Conservation (phyloP, 2,888 invertebrate species). For the Hirtodrosophila histrioides region DNA sequence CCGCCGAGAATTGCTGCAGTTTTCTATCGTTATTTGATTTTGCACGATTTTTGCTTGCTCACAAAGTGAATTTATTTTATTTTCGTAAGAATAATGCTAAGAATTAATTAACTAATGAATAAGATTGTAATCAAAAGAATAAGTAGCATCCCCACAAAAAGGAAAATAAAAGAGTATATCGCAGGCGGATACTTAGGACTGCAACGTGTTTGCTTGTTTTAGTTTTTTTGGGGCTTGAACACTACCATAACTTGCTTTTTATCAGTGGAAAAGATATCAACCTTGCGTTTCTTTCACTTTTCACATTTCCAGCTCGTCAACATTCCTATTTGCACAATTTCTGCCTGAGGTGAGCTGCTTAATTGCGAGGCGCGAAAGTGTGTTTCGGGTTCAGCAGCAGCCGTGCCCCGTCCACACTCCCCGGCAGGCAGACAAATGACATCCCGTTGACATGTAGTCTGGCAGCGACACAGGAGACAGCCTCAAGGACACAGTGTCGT, state of each 20-base stretch:
- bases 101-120: too few species aligned
- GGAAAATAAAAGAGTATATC: too few species aligned
- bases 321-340: constrained; percentile 44
- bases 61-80: too few species aligned
- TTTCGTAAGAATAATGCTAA: too few species aligned
- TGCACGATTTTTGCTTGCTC: too few species aligned
- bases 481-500: constrained; percentile 12
- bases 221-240: constrained; percentile 18
- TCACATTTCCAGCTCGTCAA: constrained; percentile 20
- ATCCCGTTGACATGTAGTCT: constrained; percentile 37
- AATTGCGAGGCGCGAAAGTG: constrained; percentile 55
- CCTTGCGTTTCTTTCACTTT: constrained; percentile 16
- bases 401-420: constrained; percentile 47
- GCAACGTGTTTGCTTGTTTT: too few species aligned
- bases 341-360: constrained; percentile 41
- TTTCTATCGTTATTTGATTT: too few species aligned
- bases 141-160: too few species aligned
- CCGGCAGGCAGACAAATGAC: constrained; percentile 14
- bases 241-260: constrained; percentile 19
- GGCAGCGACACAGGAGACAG: constrained; percentile 4
- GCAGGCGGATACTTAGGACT: too few species aligned
- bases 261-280: constrained; percentile 40
- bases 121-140: too few species aligned
- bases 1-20: too few species aligned
- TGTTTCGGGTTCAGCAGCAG: constrained; percentile 46